Conservation (phyloP, 1,140 invertebrate genomes). For the Brachionus rotundiformis region DNA sequence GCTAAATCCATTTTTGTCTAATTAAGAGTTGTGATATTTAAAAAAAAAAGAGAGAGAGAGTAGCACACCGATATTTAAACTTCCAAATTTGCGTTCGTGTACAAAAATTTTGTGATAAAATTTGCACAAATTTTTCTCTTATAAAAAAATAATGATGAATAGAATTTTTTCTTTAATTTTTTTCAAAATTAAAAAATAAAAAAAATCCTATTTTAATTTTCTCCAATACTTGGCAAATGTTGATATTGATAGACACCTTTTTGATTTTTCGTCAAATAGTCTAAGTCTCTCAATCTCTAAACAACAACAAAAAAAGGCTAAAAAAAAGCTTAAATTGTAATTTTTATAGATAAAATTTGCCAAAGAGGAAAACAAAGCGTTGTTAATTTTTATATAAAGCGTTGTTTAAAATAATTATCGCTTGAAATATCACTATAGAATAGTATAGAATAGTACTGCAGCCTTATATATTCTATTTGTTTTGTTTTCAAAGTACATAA, state of each 20-base stretch:
- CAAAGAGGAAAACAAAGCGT: neutral
- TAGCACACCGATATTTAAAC: conserved; percentile 31
- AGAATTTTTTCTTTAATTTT: neutral
- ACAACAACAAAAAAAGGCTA: neutral
- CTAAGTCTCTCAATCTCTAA: neutral
- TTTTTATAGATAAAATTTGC: neutral
- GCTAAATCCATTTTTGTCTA: conserved; percentile 82
- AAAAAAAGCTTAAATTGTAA: neutral
- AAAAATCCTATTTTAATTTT: conserved; percentile 3
- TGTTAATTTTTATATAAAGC: conserved; percentile 1
- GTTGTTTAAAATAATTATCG: neutral
- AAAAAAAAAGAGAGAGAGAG: conserved; percentile 3
- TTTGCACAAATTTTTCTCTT: too few relatives aligned
- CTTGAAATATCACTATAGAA: neutral
- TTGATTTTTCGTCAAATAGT: neutral
- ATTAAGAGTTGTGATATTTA: too few relatives aligned
- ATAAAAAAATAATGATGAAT: too few relatives aligned
- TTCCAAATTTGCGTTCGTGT: neutral
- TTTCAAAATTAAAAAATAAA: neutral
- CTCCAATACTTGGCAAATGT: neutral
- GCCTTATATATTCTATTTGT: neutral
- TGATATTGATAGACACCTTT: neutral
- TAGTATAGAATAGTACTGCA: neutral
- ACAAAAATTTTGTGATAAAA: neutral
- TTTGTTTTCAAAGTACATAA: conserved; percentile 2